phyloP scores from a whole-genome alignment of 2,888 invertebrate genomes.

The Drosophila niveifrons region DNA sequence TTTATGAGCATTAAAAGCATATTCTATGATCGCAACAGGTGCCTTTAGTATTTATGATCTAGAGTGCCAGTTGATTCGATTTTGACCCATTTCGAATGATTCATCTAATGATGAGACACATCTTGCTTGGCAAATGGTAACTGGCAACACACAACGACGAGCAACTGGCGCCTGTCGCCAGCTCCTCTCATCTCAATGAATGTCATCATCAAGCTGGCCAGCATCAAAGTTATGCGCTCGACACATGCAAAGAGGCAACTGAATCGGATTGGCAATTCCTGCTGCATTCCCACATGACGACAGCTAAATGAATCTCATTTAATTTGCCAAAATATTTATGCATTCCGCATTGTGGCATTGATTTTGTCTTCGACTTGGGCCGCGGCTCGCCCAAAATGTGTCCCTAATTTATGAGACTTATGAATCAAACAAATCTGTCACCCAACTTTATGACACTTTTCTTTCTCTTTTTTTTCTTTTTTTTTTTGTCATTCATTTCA shows the following conservation, averaged over 20 bases:
- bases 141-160: conserved; percentile 20
- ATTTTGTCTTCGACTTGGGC: conserved; percentile 46
- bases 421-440: conserved; percentile 79
- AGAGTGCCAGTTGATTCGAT: conserved; percentile 21
- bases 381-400: conserved; percentile 68
- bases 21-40: conserved; percentile 58
- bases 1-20: conserved; percentile 50
- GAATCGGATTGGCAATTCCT: conserved; percentile 15
- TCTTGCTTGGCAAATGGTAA: conserved; percentile 46
- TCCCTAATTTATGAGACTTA: conserved; percentile 68
- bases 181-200: conserved; percentile 49
- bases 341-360: conserved; percentile 65
- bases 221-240: conserved; percentile 65
- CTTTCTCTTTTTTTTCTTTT: conserved; percentile 5
- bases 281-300: conserved; percentile 61
- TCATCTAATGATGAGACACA: conserved; percentile 39
- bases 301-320: conserved; percentile 78
- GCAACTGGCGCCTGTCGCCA: conserved; percentile 62
- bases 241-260: conserved; percentile 62
- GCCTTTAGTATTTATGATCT: conserved; percentile 21
- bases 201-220: conserved; percentile 65
- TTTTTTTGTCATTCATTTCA: conserved; percentile 3
- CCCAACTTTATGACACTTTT: conserved; percentile 76
- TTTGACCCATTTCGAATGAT: conserved; percentile 61
- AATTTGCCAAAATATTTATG: conserved; percentile 79